A percentile compares a stretch with the other conserved stretches of the same genome.
Evolutionary conservation across 2,888 invertebrate species (phyloP).

Genomic region (Polyploca ridens): DNA sequence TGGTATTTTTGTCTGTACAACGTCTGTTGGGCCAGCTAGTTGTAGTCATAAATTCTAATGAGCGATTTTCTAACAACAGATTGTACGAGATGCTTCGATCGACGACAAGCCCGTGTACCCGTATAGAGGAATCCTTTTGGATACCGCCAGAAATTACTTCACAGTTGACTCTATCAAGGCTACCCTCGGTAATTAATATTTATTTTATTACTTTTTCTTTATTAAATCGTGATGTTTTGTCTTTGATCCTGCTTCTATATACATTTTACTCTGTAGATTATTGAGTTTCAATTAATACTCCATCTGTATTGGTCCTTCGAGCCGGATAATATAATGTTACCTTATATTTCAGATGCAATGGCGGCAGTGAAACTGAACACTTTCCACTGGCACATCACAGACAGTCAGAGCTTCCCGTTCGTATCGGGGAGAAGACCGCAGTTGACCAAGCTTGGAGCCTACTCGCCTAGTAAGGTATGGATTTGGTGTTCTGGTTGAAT

Average conservation of each 20-base stretch:
- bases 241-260: no score
- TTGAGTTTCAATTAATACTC: not conserved
- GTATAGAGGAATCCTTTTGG: conserved; percentile 94
- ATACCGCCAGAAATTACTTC: conserved; percentile 95
- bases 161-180: conserved; percentile 88
- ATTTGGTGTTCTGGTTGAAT: no score
- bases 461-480: conserved; percentile 87
- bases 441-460: conserved; percentile 90
- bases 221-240: not conserved
- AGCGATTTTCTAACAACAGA: conserved; percentile 56
- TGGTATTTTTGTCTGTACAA: no score
- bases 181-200: conserved; percentile 84
- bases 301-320: not conserved
- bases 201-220: conserved; percentile 9
- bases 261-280: no score
- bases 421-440: conserved; percentile 89
- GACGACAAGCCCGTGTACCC: conserved; percentile 93
- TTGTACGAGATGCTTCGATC: conserved; percentile 86
- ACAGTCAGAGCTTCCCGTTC: conserved; percentile 97
- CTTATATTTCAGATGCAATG: conserved; percentile 89
- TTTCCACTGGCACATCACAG: conserved; percentile 98
- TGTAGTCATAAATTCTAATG: not conserved
- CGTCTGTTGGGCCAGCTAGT: no score
- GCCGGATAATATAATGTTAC: not conserved
- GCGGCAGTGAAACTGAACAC: conserved; percentile 95